Conservation (phyloP, 2,888 invertebrate species). For the Helleia helle region DNA sequence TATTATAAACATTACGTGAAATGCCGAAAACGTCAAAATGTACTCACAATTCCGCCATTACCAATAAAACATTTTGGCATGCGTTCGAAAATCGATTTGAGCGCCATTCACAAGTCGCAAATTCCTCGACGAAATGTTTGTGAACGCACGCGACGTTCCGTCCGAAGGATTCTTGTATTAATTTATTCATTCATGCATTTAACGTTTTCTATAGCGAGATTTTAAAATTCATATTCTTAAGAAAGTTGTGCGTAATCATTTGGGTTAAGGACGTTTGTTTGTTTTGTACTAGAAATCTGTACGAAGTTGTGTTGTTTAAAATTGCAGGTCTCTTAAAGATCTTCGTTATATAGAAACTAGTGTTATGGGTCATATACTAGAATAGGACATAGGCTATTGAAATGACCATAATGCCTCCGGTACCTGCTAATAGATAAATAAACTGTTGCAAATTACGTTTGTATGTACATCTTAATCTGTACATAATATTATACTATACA, state of each 20-base stretch:
- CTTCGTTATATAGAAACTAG: no score
- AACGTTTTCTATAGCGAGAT: constrained; percentile 21
- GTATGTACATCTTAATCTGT: no score
- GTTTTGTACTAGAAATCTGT: not conserved
- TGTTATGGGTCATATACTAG: no score
- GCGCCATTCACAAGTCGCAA: constrained; percentile 10
- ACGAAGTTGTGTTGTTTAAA: no score
- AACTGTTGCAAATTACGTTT: no score
- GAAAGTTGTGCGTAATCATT: constrained; percentile 8
- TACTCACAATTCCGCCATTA: not conserved
- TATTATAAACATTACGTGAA: no score
- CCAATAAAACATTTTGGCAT: not conserved
- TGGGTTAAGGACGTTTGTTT: not conserved
- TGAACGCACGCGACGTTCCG: constrained; percentile 32
- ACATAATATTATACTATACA: no score
- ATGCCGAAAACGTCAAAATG: not conserved
- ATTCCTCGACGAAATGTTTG: constrained; percentile 24
- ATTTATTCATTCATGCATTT: constrained; percentile 24
- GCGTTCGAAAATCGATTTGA: not conserved
- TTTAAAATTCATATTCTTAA: constrained; percentile 14
- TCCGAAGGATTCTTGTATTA: constrained; percentile 28
- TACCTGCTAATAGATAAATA: no score
- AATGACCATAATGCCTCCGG: no score
- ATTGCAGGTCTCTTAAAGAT: no score
- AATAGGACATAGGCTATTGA: no score